Evolutionary conservation across 2,113 vertebrate species (phyloP).

Genomic region (Thymallus thymallus): DNA sequence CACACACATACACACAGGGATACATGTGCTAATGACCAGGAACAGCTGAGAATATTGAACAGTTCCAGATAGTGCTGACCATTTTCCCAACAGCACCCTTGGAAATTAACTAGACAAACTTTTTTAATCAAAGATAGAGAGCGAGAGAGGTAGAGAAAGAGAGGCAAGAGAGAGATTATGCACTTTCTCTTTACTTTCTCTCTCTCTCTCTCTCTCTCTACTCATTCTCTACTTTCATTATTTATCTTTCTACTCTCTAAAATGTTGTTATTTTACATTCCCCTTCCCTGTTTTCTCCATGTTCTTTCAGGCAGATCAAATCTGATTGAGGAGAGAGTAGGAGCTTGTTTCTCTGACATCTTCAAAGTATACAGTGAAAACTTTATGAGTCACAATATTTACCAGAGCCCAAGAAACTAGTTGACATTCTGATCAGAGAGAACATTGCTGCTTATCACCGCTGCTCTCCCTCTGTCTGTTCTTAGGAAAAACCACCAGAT

Average conservation of each 20-base stretch:
- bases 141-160: background rate
- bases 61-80: constrained; percentile 54
- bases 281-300: background rate
- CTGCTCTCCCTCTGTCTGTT: no score
- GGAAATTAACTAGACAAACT: constrained; percentile 64
- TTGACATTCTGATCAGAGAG: background rate
- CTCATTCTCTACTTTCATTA: background rate
- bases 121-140: constrained; percentile 43
- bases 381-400: no score
- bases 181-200: background rate
- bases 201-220: background rate
- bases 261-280: background rate
- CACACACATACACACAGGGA: background rate
- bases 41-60: constrained; percentile 61
- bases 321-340: no score
- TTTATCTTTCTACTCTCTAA: constrained; percentile 4
- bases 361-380: no score
- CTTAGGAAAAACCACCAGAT: background rate
- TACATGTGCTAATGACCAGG: constrained; percentile 22
- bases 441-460: background rate
- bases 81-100: constrained; percentile 60
- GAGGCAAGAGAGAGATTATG: background rate
- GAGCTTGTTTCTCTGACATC: no score
- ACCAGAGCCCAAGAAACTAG: no score
- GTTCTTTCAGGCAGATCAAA: no score